Conservation (phyloP, 2,113 vertebrate genomes). For the Ploceus nigricollis region DNA sequence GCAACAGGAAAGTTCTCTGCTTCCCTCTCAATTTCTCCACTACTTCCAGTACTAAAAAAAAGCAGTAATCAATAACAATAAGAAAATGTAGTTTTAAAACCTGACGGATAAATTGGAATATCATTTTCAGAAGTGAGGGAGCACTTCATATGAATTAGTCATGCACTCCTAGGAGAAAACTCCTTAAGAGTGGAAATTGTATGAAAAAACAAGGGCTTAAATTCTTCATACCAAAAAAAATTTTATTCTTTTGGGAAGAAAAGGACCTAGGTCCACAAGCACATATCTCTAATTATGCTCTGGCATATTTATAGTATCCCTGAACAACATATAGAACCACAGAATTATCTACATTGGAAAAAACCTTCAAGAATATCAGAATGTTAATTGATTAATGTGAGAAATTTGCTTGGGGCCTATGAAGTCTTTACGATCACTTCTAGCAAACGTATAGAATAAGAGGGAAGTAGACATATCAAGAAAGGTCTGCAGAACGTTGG, state of each 20-base stretch:
- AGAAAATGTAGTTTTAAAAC: background rate
- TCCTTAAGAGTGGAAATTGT: background rate
- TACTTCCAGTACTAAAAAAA: background rate
- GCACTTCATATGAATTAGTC: background rate
- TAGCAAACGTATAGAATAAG: background rate
- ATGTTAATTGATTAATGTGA: rapidly evolving
- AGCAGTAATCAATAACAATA: background rate
- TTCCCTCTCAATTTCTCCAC: background rate
- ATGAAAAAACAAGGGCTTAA: background rate
- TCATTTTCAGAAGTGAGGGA: background rate
- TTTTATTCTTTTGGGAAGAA: background rate
- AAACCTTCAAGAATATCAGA: background rate
- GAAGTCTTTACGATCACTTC: background rate
- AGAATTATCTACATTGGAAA: background rate
- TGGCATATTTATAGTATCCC: background rate
- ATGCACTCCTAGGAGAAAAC: background rate
- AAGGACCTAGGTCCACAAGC: background rate
- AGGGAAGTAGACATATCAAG: background rate
- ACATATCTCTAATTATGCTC: background rate
- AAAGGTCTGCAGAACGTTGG: background rate
- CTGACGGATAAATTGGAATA: background rate
- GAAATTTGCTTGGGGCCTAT: background rate
- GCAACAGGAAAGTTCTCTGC: background rate
- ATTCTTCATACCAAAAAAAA: background rate
- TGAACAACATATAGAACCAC: background rate